These are phyloP conservation scores for Phalacrocorax pelagicus DNA, from an alignment of 2,113 vertebrate species.

Conservation along the genomic window DNA sequence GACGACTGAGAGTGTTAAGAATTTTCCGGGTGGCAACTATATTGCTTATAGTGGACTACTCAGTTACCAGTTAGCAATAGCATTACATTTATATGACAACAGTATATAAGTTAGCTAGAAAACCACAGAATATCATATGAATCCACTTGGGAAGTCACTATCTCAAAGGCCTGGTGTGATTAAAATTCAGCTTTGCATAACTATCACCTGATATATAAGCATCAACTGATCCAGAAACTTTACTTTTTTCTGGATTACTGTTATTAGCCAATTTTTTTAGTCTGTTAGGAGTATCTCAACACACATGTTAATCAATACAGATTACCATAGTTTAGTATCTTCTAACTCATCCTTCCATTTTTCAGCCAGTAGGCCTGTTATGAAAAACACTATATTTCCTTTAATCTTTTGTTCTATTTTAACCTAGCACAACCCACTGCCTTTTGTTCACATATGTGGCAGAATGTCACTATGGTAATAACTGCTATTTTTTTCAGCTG, in stretches of 20 bases:
- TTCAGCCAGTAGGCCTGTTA: background rate
- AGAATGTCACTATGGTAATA: slow-evolving; percentile 52
- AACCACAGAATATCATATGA: background rate
- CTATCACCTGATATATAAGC: background rate
- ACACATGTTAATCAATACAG: background rate
- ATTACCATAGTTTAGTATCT: background rate
- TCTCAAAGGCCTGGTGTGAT: background rate
- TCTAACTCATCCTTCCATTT: background rate
- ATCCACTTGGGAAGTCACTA: background rate
- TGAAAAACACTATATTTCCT: background rate
- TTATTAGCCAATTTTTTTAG: background rate
- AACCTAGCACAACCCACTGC: slow-evolving; percentile 6
- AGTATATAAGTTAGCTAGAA: background rate
- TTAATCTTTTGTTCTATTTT: slow-evolving; percentile 45
- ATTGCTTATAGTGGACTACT: background rate
- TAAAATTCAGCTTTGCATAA: background rate
- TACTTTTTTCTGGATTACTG: background rate
- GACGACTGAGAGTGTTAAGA: background rate
- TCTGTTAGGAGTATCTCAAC: background rate
- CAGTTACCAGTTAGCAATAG: background rate
- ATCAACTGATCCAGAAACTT: background rate
- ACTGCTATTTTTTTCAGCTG: slow-evolving; percentile 21
- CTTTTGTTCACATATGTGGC: slow-evolving; percentile 48
- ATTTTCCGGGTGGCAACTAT: background rate
- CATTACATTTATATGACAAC: background rate